phyloP scores from a whole-genome alignment of 1,140 invertebrate genomes.

The Drosophila lacertosa region DNA sequence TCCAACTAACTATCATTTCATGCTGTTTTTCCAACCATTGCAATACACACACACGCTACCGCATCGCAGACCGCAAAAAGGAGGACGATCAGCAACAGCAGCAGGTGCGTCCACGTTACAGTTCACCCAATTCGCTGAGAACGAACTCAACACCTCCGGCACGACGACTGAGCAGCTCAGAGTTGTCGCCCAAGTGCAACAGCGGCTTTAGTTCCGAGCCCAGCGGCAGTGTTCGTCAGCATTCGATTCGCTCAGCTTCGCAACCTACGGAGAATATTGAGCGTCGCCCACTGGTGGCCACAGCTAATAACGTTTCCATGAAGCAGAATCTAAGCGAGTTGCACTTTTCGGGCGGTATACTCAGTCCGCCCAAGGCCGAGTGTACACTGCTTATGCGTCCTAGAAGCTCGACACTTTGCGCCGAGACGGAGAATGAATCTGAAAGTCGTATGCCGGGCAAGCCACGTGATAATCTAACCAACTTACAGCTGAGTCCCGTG shows the following conservation, averaged over 20 bases:
- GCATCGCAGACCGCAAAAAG: conserved; percentile 70
- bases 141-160: conserved; percentile 20
- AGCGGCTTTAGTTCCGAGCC: conserved; percentile 60
- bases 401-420: conserved; percentile 67
- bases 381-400: conserved; percentile 65
- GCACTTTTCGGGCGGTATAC: conserved; percentile 60
- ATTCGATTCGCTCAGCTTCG: conserved; percentile 35
- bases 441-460: conserved; percentile 1
- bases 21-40: conserved; percentile 30
- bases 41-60: background rate
- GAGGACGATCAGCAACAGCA: conserved; percentile 62
- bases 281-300: conserved; percentile 60
- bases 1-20: conserved; percentile 48
- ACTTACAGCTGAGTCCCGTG: conserved; percentile 72
- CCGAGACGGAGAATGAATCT: conserved; percentile 38
- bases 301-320: conserved; percentile 60
- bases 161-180: conserved; percentile 58
- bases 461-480: conserved; percentile 55
- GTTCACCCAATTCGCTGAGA: conserved; percentile 51
- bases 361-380: conserved; percentile 54
- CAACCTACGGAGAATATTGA: conserved; percentile 51
- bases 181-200: conserved; percentile 57
- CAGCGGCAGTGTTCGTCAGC: background rate
- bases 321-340: conserved; percentile 77
- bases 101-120: conserved; percentile 55